Conservation (phyloP, 2,888 invertebrate genomes). For the Sthenelais limicola region DNA sequence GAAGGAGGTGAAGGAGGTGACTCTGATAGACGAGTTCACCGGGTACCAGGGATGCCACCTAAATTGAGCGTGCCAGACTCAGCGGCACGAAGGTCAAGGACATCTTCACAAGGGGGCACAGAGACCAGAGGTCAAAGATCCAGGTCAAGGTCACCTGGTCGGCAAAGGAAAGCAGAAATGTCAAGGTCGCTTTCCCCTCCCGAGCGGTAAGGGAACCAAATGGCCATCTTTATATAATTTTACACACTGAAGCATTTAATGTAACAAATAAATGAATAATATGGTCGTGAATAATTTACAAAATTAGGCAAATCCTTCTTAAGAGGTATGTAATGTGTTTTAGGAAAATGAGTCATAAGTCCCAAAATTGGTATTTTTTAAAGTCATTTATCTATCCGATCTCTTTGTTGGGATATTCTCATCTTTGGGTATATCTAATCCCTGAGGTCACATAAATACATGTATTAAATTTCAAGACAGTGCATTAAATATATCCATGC, state of each 20-base stretch:
- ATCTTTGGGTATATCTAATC: too few relatives aligned
- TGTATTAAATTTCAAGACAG: too few relatives aligned
- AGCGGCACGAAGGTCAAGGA: constrained; percentile 57
- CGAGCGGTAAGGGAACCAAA: constrained; percentile 72
- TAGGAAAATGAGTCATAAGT: too few relatives aligned
- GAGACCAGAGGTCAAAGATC: constrained; percentile 52
- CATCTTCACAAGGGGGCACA: constrained; percentile 53
- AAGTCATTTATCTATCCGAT: too few relatives aligned
- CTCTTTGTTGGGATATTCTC: too few relatives aligned
- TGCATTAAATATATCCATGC: too few relatives aligned
- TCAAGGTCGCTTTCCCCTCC: constrained; percentile 87
- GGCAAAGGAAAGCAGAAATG: constrained; percentile 57
- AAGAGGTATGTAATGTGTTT: too few relatives aligned
- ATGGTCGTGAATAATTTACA: too few relatives aligned
- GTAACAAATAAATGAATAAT: not conserved
- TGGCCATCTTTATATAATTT: constrained; percentile 5
- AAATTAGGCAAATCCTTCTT: too few relatives aligned
- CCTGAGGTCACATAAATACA: too few relatives aligned
- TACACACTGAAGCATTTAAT: not conserved
- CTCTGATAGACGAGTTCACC: constrained; percentile 53
- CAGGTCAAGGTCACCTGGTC: constrained; percentile 63
- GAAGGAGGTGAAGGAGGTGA: constrained; percentile 58
- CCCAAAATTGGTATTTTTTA: too few relatives aligned
- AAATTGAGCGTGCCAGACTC: constrained; percentile 63
- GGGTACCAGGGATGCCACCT: constrained; percentile 37